Percentiles rank a stretch among this genome's conserved stretches.
Evolutionary conservation across 1,140 invertebrate species (phyloP).

Genomic region (Hermetia illucens): DNA sequence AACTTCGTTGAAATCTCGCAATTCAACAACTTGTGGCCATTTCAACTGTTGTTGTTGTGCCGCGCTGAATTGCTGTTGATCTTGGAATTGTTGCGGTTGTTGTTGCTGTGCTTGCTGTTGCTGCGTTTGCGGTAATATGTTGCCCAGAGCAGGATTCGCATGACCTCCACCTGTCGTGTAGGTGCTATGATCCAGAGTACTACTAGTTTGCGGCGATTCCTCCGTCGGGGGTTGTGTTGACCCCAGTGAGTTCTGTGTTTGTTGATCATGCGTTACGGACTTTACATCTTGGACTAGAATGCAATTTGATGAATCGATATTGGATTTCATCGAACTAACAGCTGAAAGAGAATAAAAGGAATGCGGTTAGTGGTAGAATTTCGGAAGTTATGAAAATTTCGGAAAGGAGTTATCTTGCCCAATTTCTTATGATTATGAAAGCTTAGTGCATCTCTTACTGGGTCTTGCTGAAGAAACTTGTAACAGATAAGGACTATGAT

Average conservation of each 20-base stretch:
- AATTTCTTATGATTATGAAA: no score
- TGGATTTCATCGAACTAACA: slow-evolving; percentile 70
- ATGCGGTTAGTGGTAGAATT: no score
- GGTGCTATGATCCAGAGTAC: slow-evolving; percentile 46
- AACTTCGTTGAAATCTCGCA: slow-evolving; percentile 65
- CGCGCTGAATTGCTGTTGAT: slow-evolving; percentile 38
- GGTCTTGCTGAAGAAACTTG: no score
- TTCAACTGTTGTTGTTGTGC: slow-evolving; percentile 48
- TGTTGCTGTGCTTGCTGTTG: slow-evolving; percentile 38
- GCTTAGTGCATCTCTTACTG: no score
- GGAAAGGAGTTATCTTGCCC: no score
- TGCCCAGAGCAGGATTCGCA: no score
- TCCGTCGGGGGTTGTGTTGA: slow-evolving; percentile 22
- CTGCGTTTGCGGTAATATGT: no score
- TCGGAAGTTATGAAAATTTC: no score
- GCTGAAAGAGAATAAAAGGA: slow-evolving; percentile 45
- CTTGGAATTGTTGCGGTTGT: slow-evolving; percentile 39
- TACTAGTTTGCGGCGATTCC: slow-evolving; percentile 51
- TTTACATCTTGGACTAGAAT: slow-evolving; percentile 81
- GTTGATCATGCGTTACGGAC: slow-evolving; percentile 59
- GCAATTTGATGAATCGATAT: slow-evolving; percentile 71
- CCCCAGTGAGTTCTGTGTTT: slow-evolving; percentile 40
- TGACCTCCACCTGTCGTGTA: no score
- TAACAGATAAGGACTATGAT: no score
- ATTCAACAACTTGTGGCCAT: slow-evolving; percentile 67